phyloP scores from a whole-genome alignment of 2,888 invertebrate species.

The Drosophila fulvimacula region DNA sequence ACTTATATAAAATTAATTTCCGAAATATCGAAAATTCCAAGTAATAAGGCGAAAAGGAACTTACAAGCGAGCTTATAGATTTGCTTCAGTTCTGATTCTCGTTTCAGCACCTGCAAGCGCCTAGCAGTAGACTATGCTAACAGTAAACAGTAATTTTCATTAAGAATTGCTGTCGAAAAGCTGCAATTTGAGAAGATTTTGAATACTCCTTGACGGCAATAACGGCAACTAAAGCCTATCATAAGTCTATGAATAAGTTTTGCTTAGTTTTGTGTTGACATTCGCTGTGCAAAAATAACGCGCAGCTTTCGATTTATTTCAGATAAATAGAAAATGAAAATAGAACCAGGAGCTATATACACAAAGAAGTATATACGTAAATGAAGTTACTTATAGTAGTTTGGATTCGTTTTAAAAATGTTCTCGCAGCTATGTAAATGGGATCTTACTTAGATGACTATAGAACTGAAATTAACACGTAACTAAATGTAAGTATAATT shows the following conservation, averaged over 20 bases:
- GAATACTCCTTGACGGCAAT: background rate
- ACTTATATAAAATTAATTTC: background rate
- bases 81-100: background rate
- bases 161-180: background rate
- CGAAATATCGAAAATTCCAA: background rate
- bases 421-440: constrained; percentile 34
- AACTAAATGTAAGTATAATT: constrained; percentile 57
- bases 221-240: too few species aligned
- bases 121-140: background rate
- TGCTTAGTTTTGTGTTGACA: background rate
- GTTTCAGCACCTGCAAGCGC: background rate
- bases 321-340: background rate
- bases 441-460: constrained; percentile 37
- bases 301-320: constrained; percentile 2
- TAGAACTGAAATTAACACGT: constrained; percentile 41
- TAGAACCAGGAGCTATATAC: constrained; percentile 12
- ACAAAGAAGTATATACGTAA: constrained; percentile 1
- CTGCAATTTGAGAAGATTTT: background rate
- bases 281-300: constrained; percentile 2
- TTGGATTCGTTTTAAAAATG: constrained; percentile 45
- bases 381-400: constrained; percentile 26
- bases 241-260: background rate
- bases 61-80: background rate
- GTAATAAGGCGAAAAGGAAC: too few species aligned
- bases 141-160: background rate